A percentile compares a stretch with the other conserved stretches of the same genome.
Evolutionary conservation across 2,113 vertebrate species (phyloP).

Genomic region (Heterotilapia buettikoferi): DNA sequence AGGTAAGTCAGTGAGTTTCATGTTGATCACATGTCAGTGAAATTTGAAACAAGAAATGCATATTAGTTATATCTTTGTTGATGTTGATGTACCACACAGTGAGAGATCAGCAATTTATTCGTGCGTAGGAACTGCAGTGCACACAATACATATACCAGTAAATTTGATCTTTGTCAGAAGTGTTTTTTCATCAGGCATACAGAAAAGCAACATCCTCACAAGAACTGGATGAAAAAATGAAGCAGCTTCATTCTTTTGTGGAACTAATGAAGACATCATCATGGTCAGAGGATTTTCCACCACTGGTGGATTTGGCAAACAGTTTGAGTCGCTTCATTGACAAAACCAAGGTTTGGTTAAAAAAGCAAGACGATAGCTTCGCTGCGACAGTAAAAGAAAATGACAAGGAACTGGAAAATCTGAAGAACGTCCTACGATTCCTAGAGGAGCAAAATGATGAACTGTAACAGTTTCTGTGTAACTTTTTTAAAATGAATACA

Average conservation of each 20-base stretch:
- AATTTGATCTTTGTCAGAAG: background rate
- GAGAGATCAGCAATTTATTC: fast-evolving
- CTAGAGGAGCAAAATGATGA: background rate
- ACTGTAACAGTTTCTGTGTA: background rate
- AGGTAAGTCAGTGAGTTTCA: background rate
- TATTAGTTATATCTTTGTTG: background rate
- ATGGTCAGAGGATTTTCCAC: background rate
- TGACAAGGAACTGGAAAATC: background rate
- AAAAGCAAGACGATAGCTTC: background rate
- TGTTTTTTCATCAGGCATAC: background rate
- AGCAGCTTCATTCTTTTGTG: fast-evolving
- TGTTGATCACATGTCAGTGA: background rate
- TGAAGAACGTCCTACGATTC: fast-evolving
- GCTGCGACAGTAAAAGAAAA: background rate
- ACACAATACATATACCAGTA: background rate
- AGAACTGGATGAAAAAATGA: background rate
- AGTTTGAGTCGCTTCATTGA: background rate
- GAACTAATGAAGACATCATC: background rate
- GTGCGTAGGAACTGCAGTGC: too few species aligned
- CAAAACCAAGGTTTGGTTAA: background rate
- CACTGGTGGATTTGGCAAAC: background rate
- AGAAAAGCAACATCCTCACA: background rate
- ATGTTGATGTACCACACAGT: fast-evolving
- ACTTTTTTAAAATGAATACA: background rate
- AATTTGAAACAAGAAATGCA: background rate